phyloP scores from a whole-genome alignment of 2,797 vertebrate species.

The Molothrus ater region DNA sequence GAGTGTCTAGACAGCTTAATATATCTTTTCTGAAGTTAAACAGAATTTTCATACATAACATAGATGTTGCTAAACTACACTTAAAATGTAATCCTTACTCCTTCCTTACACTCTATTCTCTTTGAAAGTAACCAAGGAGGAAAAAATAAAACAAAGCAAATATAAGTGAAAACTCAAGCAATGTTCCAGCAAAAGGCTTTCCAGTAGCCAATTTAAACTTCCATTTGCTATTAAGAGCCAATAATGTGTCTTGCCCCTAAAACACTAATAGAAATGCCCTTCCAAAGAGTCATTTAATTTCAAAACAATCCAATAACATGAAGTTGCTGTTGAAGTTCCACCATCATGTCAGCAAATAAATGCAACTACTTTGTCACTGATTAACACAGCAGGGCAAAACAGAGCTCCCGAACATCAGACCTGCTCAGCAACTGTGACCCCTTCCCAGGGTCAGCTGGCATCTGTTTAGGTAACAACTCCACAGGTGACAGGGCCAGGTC shows the following conservation, averaged over 20 bases:
- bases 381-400: neutral
- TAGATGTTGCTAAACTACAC: neutral
- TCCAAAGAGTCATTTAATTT: neutral
- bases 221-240: neutral
- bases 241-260: neutral
- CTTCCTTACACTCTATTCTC: neutral
- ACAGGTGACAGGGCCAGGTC: neutral
- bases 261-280: neutral
- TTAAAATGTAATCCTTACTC: neutral
- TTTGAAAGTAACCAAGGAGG: neutral
- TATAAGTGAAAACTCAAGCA: neutral
- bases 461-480: neutral
- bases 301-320: neutral
- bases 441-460: neutral
- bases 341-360: neutral
- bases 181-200: neutral
- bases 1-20: constrained; percentile 19
- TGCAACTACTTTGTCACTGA: neutral
- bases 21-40: constrained; percentile 8
- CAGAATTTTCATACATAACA: neutral
- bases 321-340: neutral
- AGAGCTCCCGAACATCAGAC: neutral
- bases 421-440: neutral
- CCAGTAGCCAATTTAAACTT: neutral
- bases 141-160: constrained; percentile 2